Evolutionary conservation across 2,113 vertebrate genomes (phyloP).

Genomic region (Osmerus mordax): DNA sequence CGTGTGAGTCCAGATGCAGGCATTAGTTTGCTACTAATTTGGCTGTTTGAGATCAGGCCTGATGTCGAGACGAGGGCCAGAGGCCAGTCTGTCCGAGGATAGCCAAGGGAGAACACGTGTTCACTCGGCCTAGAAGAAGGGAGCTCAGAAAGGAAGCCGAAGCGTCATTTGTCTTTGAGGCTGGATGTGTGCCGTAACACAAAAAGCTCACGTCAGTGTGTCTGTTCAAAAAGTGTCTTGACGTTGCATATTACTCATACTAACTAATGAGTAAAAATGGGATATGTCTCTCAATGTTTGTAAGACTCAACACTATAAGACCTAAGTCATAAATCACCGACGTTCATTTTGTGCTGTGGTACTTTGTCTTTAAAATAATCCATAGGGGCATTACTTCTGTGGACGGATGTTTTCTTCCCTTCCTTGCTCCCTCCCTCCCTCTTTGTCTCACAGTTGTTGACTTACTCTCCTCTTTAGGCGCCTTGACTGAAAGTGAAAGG

Average conservation of each 20-base stretch:
- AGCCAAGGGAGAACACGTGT: constrained; percentile 1
- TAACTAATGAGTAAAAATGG: too few relatives aligned
- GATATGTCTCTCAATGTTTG: too few relatives aligned
- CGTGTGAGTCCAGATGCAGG: not conserved
- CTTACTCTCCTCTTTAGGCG: too few relatives aligned
- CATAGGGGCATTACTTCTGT: not conserved
- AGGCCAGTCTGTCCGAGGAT: not conserved
- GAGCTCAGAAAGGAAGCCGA: not conserved
- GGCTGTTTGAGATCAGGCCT: constrained; percentile 14
- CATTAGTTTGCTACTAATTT: constrained; percentile 16
- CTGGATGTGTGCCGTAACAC: not conserved
- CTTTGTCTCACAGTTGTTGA: not conserved
- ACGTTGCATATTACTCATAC: too few relatives aligned
- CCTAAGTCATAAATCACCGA: too few relatives aligned
- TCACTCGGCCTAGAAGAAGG: not conserved
- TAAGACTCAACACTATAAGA: too few relatives aligned
- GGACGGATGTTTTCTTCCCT: not conserved
- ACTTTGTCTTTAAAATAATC: too few relatives aligned
- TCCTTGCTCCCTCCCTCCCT: not conserved
- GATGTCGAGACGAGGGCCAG: constrained; percentile 11
- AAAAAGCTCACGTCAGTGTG: not conserved
- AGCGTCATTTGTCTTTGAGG: not conserved
- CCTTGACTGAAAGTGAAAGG: not conserved
- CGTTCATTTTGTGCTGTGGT: too few relatives aligned
- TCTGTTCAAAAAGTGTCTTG: not conserved